Evolutionary conservation across 2,113 vertebrate species (phyloP), one percentile per base, ranked within the genome.

Genomic region (Gymnorhina tibicen): DNA sequence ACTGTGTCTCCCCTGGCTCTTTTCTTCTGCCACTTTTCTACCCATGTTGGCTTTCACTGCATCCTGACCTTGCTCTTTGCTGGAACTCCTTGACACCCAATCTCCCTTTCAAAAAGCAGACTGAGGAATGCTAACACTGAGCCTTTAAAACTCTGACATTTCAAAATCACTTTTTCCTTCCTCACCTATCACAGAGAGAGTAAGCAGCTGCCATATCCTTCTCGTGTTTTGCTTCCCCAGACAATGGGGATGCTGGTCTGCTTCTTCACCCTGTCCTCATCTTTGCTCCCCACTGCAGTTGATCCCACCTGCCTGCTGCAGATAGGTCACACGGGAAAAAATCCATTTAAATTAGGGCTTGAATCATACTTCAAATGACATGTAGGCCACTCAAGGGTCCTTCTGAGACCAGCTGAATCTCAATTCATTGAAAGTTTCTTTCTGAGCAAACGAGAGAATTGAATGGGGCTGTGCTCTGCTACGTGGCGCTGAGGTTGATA

Each of bases 401-500:
- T 88, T 68, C 63, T 91, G 76, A 88, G 79, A 69, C 26, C 64
- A 84, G 39, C 1, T 88, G 44, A 78, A 39, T 81, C 93, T 56
- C n/a, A 78, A 7, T 85, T 93, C 91, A 93, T 87, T 95, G 73
- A 85, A 53, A 84, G 66, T 89, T 92, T 80, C n/a, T 58, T 70
- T 75, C 64, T 81, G 69, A 78, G 80, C 50, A 78, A 62, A 60
- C 0, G 15, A 72, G 68, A 85, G 52, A 79, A 92, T 30, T 86
- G 96, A 95, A 95, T 93, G 94, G 80, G 55, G 35, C 76, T 87
- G 35, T 66, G 58, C 56, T 91, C 52, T 87, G 68, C 83, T 76
- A 72, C 53, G 11, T 3, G 42, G 52, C 0, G 17, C 89, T 69
- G 78, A 92, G 92, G 96, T 97, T 96, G 96, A 95, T 96, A 96